Base-by-base conservation (phyloP, 2,797 vertebrate species). In the Valencia hispanica region DNA sequence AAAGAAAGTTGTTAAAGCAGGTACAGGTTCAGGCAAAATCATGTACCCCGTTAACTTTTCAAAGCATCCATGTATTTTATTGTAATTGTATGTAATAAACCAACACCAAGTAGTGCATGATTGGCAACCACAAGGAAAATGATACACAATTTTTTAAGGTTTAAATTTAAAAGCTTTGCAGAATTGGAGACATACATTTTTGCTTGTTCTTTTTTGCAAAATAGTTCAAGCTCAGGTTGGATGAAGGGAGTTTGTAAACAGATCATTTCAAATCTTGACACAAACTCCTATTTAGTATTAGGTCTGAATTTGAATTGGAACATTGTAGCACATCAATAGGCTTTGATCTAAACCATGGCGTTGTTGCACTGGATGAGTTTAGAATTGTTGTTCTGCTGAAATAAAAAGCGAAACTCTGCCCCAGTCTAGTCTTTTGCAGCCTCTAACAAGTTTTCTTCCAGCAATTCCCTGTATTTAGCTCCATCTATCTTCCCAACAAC, bases 1-100 rank as follows among this genome's bases (percentile, higher is more conserved):
- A 81, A 70, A 75, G 1, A 77, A 59, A 80, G 55, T 25, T 17
- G 17, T 34, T 18, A 25, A 59, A 57, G 30, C 18, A 10, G 50
- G 8, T 51, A 22, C 22, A 51, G 11, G 20, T 10, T 39, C 63
- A 41, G 22, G 63, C 4, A 65, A 25, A 39, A 39, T 25, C 10
- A 66, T 41, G 12, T 12, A 22, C 8, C 22, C 61, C 20, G 20
- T 25, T 11, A 5, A 25, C 22, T 65, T 39, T 65, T 5, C 1
- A 61, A 61, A 18, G 34, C 30, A 7, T 34, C 59, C 30, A 34
- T 34, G 30, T 34, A 7, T 59, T 59, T 18, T 18, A 59, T 59
- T 32, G 15, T 32, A 32, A 59, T 32, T 18, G 17, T n/a, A 32
- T 59, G 55, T 8, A 15, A 32, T 15, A 18, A 17, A 59, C 55